Evolutionary conservation across 2,113 vertebrate genomes (phyloP).

Genomic region (Phainopepla nitens): DNA sequence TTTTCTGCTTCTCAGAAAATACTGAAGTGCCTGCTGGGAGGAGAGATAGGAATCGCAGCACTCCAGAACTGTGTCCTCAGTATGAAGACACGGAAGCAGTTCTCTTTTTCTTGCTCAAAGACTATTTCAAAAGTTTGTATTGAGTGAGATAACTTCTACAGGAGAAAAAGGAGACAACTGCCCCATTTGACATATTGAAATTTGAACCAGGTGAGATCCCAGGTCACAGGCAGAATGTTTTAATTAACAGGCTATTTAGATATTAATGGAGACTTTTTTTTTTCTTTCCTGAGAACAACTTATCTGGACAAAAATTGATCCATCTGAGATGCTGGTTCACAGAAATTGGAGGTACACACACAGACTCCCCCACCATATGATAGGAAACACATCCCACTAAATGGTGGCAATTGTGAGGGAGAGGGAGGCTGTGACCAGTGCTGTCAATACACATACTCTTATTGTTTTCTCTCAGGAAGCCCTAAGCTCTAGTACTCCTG

Average conservation of each 20-base stretch:
- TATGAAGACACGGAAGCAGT: background rate
- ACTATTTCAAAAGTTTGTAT: background rate
- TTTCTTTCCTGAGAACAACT: background rate
- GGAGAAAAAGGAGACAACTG: background rate
- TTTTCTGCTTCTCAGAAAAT: background rate
- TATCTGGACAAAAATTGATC: background rate
- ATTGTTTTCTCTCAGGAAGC: background rate
- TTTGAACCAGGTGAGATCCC: background rate
- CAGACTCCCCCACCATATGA: background rate
- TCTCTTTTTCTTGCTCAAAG: background rate
- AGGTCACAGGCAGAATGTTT: background rate
- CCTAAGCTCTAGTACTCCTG: background rate
- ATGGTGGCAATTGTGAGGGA: background rate
- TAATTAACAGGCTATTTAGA: background rate
- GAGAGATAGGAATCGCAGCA: background rate
- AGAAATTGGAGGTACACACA: background rate
- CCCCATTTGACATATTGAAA: background rate
- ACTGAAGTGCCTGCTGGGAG: background rate
- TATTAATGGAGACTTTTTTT: background rate
- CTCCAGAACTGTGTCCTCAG: background rate
- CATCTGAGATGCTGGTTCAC: background rate
- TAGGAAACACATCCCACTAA: background rate
- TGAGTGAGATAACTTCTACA: background rate
- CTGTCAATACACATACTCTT: background rate
- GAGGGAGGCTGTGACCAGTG: background rate